A percentile compares a stretch with the other conserved stretches of the same genome.
phyloP scores from a whole-genome alignment of 2,113 vertebrate genomes.

The Plectropomus leopardus region DNA sequence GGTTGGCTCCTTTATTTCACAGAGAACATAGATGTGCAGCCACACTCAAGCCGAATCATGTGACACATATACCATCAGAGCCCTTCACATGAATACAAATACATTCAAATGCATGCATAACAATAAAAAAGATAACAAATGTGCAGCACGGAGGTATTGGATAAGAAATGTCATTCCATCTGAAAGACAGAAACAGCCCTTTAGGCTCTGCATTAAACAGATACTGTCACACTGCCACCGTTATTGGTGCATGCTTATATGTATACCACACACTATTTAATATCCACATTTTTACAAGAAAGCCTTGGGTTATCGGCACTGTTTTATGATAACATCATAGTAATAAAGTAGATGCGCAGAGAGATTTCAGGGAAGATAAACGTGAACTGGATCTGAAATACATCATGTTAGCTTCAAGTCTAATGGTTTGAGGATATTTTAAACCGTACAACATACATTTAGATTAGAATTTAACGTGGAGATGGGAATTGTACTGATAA shows the following conservation, averaged over 20 bases:
- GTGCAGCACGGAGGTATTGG: not conserved
- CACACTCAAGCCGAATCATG: not conserved
- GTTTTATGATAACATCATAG: not conserved
- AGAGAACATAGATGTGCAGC: conserved; percentile 10
- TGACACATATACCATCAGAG: conserved; percentile 10
- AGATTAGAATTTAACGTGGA: not conserved
- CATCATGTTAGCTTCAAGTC: not conserved
- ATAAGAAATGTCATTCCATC: conserved; percentile 9
- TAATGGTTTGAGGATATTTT: not conserved
- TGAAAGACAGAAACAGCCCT: not conserved
- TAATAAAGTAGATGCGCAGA: conserved; percentile 7
- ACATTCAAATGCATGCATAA: conserved; percentile 15
- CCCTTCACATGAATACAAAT: conserved; percentile 20
- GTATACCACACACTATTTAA: not conserved
- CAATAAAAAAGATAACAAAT: conserved; percentile 1
- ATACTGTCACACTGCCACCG: not conserved
- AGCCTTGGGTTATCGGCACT: not conserved
- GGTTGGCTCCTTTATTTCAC: not conserved
- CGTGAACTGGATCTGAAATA: not conserved
- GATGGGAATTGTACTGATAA: not conserved
- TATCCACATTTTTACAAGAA: conserved; percentile 3
- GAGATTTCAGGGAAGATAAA: conserved; percentile 7
- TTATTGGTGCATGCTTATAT: not conserved
- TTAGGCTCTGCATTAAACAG: conserved; percentile 1
- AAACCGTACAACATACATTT: not conserved